phyloP scores from a whole-genome alignment of 2,113 vertebrate genomes.

The Alexandromys fortis region DNA sequence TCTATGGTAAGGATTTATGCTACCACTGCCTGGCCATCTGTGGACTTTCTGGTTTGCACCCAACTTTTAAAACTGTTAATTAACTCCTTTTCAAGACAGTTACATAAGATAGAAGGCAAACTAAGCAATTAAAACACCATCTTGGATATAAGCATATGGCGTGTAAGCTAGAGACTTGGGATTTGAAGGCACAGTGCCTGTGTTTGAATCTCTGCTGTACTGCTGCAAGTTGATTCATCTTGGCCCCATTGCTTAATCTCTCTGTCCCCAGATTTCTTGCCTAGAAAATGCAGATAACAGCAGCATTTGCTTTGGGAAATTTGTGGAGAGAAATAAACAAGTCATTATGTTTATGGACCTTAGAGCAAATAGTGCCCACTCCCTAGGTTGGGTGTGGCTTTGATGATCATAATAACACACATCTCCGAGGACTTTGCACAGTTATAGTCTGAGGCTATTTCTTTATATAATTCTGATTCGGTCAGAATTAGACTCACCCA shows the following conservation, averaged over 20 bases:
- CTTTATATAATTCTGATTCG: neutral
- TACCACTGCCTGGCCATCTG: conserved; percentile 58
- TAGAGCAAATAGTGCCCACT: neutral
- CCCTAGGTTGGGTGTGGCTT: neutral
- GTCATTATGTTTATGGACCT: neutral
- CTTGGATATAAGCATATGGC: conserved; percentile 58
- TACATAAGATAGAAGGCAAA: conserved; percentile 63
- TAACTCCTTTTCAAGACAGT: conserved; percentile 69
- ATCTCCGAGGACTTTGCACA: neutral
- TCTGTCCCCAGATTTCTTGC: neutral
- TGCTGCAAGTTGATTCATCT: conserved; percentile 26
- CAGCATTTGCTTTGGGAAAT: conserved; percentile 23
- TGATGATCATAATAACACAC: neutral
- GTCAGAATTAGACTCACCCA: too few species aligned
- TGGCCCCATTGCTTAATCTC: neutral
- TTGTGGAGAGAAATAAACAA: neutral
- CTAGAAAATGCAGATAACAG: conserved; percentile 10
- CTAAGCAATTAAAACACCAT: conserved; percentile 65
- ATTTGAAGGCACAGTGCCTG: conserved; percentile 35
- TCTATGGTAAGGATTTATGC: conserved; percentile 31
- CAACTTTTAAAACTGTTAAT: conserved; percentile 70
- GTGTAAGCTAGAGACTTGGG: neutral
- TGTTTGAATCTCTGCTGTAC: neutral
- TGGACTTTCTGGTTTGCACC: conserved; percentile 37
- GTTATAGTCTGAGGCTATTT: neutral